A percentile compares a stretch with the other conserved stretches of the same genome.
These are phyloP conservation scores for Megaustenia siamemsis DNA, from an alignment of 2,888 invertebrate species.

Conservation along the genomic window DNA sequence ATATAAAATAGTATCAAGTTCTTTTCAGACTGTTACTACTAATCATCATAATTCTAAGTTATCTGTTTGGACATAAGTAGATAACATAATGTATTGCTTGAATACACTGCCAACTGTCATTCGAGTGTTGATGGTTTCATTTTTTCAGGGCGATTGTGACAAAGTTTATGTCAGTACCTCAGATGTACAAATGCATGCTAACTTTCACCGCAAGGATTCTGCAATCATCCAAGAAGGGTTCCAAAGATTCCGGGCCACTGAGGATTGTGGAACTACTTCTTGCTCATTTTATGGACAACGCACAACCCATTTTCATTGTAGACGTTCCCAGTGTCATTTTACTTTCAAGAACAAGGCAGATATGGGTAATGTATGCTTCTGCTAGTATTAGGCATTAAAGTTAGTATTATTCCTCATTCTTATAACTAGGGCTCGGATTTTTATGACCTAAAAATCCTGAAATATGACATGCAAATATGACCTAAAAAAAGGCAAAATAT, in stretches of 20 bases:
- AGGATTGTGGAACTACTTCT: conserved; percentile 93
- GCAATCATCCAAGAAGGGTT: conserved; percentile 99
- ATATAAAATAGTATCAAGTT: too few species aligned
- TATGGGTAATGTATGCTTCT: conserved; percentile 91
- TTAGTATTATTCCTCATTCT: too few species aligned
- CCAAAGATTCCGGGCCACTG: conserved; percentile 96
- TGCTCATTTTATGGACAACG: conserved; percentile 96
- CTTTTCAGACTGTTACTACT: too few species aligned
- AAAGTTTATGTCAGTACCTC: conserved; percentile 99
- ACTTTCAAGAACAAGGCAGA: conserved; percentile 99
- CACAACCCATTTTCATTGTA: conserved; percentile 98
- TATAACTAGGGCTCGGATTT: too few species aligned
- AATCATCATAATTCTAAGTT: too few species aligned
- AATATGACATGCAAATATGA: too few species aligned
- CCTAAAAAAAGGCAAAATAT: too few species aligned
- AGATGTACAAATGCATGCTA: conserved; percentile 99
- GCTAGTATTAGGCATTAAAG: too few species aligned
- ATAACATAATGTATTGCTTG: too few species aligned
- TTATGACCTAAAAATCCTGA: too few species aligned
- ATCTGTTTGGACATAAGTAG: too few species aligned
- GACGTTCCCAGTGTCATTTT: conserved; percentile 92
- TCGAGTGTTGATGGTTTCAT: not conserved
- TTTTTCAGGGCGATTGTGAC: conserved; percentile 82
- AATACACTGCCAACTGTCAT: not conserved
- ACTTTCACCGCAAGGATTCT: conserved; percentile 98